Conservation (phyloP, 2,113 vertebrate species). For the Petrocephalus zakoni region DNA sequence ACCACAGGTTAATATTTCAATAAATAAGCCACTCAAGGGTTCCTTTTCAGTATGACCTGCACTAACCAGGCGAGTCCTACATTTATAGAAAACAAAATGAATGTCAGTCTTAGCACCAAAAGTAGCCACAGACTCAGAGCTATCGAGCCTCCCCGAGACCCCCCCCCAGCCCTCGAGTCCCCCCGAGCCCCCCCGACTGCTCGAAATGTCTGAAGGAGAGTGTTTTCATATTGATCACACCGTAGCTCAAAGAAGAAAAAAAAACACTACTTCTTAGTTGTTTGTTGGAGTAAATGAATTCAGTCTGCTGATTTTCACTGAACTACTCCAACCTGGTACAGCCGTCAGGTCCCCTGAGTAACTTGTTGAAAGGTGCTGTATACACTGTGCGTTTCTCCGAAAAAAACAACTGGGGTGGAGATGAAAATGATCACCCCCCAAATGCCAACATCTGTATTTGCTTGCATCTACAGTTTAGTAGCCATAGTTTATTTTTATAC, state of each 20-base stretch:
- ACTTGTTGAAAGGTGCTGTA: constrained; percentile 43
- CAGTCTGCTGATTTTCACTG: constrained; percentile 57
- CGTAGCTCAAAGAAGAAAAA: constrained; percentile 43
- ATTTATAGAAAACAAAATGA: neutral
- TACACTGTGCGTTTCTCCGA: neutral
- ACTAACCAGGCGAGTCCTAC: neutral
- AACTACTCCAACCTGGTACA: constrained; percentile 49
- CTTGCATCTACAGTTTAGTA: constrained; percentile 2
- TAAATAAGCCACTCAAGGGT: neutral
- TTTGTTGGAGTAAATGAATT: constrained; percentile 66
- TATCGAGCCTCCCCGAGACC: neutral
- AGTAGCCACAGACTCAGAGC: neutral
- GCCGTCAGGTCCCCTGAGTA: constrained; percentile 34
- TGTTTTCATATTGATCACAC: constrained; percentile 29
- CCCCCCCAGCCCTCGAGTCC: too few relatives aligned
- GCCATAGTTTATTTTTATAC: constrained; percentile 5
- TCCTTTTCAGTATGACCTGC: neutral
- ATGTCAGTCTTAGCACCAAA: neutral
- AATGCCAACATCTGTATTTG: constrained; percentile 1
- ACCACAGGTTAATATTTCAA: constrained; percentile 4
- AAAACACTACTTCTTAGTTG: constrained; percentile 54
- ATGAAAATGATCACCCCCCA: neutral
- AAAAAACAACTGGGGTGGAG: neutral
- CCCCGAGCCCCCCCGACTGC: too few relatives aligned
- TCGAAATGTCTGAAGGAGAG: neutral